These are phyloP conservation scores for Trachops cirrhosus DNA, from an alignment of 2,797 vertebrate genomes.

Conservation along the genomic window DNA sequence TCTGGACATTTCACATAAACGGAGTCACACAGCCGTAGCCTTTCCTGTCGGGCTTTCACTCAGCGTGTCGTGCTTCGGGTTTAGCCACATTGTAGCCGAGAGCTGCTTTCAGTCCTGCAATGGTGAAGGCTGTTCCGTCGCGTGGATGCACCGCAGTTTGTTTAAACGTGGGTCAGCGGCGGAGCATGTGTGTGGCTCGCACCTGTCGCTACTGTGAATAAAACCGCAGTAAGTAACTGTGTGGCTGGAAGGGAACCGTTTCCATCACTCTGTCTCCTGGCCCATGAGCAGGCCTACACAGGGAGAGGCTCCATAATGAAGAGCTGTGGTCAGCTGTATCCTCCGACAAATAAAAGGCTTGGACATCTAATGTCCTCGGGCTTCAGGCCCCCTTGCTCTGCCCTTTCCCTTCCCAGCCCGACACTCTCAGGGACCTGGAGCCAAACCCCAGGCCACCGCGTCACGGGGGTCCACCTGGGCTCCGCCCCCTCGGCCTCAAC, in stretches of 20 bases:
- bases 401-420: neutral
- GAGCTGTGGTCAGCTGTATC: neutral
- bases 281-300: neutral
- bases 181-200: no score
- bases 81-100: accelerated
- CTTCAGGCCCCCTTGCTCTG: neutral
- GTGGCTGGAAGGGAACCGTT: neutral
- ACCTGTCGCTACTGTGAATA: neutral
- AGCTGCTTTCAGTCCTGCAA: accelerated
- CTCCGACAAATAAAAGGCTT: neutral
- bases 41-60: neutral
- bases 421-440: neutral
- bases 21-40: accelerated
- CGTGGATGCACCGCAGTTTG: accelerated
- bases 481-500: neutral
- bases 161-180: neutral
- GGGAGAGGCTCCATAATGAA: neutral
- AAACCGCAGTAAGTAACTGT: accelerated
- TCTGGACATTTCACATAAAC: neutral
- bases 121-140: accelerated
- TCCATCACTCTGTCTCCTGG: neutral
- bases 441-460: neutral
- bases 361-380: neutral
- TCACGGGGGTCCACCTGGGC: neutral
- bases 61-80: no score